A percentile compares a stretch with the other conserved stretches of the same genome.
Evolutionary conservation across 1,140 invertebrate genomes (phyloP).

Genomic region (Neodiprion pinetum): DNA sequence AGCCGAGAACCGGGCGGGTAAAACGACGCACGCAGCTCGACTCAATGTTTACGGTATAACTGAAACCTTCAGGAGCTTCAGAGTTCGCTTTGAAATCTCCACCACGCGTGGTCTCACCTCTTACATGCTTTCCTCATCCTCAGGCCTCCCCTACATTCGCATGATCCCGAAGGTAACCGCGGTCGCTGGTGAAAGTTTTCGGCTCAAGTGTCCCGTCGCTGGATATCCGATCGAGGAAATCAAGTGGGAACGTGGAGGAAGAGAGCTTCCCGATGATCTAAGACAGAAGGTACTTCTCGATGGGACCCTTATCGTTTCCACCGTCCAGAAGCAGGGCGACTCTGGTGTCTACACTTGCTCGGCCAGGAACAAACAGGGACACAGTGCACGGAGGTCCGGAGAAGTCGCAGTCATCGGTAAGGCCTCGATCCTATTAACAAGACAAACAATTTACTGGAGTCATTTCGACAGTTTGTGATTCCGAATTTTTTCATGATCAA

Average conservation of each 20-base stretch:
- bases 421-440: constrained; percentile 24
- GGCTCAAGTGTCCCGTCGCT: constrained; percentile 84
- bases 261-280: constrained; percentile 80
- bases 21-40: constrained; percentile 76
- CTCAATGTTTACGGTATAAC: constrained; percentile 84
- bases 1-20: constrained; percentile 81
- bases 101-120: not conserved
- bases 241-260: constrained; percentile 80
- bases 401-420: constrained; percentile 80
- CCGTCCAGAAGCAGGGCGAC: constrained; percentile 78
- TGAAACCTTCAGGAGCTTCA: not conserved
- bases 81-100: not conserved
- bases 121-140: constrained; percentile 8
- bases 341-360: constrained; percentile 81
- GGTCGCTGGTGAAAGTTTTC: constrained; percentile 79
- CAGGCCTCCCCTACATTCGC: constrained; percentile 84
- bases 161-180: constrained; percentile 85
- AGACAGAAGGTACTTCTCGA: constrained; percentile 78
- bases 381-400: constrained; percentile 74
- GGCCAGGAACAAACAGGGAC: constrained; percentile 76
- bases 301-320: constrained; percentile 76
- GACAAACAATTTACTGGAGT: not conserved
- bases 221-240: constrained; percentile 86
- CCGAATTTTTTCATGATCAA: too few species aligned
- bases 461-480: too few species aligned